Evolutionary conservation across 1,140 invertebrate species (phyloP), one percentile per base, ranked within the genome.

Genomic region (Zophobas morio): DNA sequence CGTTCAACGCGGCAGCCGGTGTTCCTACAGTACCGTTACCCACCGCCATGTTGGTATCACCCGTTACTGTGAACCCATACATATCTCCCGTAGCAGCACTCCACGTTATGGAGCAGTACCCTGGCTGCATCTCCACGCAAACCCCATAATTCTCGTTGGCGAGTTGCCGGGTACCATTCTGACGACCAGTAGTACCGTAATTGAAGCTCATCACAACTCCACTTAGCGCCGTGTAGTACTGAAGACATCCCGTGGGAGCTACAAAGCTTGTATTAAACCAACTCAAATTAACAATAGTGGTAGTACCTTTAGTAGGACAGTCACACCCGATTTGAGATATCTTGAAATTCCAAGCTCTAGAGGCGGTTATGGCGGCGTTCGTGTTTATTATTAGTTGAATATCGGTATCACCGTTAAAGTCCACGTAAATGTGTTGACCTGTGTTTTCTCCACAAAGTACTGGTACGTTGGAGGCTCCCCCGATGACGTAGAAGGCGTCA

Each of bases 141-240:
- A 94, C 90, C 6, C 94, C 93, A 84, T 96, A 96, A 83, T 93
- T 92, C 70, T 93, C 87, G 83, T 93, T 92, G 1, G 89, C 91
- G 36, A 95, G 87, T 86, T 95, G 91, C 74, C 93, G 86, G 0
- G 93, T 93, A 49, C 93, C 93, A 54, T 39, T 70, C 6, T 40
- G 51, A 1, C 66, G 51, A 5, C 42, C 75, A 37, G 75, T 76
- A 4, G 89, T 88, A 1, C 89, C 92, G 82, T 93, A 95, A 84
- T 95, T 96, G 78, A 96, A 96, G 84, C 94, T 94, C 49, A 86
- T 89, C n/a, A 96, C 90, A 0, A 88, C 92, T 2, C 93, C 94
- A 8, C 88, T 88, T 1, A 86, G 79, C 2, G 87, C 88, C 40
- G 90, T 92, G 83, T 92, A 93, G 85, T 95, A 96, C 87, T 95